These are phyloP conservation scores for mouse (Mus musculus) DNA, from an alignment of 2,113 vertebrate species.

Conservation along the genomic window DNA sequence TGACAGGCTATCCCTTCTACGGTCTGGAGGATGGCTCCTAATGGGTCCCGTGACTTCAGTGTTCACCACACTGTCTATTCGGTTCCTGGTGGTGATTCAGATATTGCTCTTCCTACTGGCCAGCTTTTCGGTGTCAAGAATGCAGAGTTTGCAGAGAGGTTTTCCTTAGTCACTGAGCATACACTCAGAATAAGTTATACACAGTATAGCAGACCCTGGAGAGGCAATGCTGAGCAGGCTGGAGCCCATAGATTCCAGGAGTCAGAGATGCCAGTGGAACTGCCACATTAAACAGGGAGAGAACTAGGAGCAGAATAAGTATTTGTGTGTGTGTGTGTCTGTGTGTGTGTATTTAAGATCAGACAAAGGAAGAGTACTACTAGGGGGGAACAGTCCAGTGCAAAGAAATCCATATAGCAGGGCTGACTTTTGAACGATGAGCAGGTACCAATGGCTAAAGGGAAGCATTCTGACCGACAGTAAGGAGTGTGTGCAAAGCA, in stretches of 20 bases:
- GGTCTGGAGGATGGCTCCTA: no score
- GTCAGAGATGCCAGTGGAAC: background rate
- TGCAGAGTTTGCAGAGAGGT: background rate
- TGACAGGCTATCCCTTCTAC: background rate
- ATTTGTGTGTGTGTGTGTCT: rapidly evolving
- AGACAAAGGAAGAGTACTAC: rapidly evolving
- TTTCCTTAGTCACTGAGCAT: background rate
- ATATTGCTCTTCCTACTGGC: background rate
- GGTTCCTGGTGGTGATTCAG: background rate
- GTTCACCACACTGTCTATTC: no score
- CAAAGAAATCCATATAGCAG: background rate
- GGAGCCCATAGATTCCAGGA: background rate
- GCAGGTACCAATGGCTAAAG: background rate
- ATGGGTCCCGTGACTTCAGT: rapidly evolving
- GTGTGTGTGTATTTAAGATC: background rate
- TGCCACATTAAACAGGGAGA: rapidly evolving
- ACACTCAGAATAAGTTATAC: no score
- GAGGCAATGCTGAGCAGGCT: background rate
- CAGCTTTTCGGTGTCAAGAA: background rate
- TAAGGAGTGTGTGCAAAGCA: background rate
- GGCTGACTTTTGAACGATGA: background rate
- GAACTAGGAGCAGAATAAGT: no score
- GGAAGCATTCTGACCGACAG: rapidly evolving
- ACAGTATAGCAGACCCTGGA: rapidly evolving
- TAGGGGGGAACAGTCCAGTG: rapidly evolving